Conservation (phyloP, 2,113 vertebrate species). For the Podarcis raffonei region DNA sequence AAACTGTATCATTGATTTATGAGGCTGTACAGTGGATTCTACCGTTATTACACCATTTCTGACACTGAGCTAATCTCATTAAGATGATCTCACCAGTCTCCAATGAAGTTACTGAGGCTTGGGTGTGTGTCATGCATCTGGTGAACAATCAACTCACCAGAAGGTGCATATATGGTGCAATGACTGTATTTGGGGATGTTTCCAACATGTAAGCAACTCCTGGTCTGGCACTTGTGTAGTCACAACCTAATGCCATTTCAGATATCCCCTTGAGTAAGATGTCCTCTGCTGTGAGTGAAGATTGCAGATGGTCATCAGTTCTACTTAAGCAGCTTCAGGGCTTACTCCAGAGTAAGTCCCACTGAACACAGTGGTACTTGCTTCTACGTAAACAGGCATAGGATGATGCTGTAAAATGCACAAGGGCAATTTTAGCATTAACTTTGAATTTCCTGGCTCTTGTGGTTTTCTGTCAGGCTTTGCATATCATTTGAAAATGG, state of each 20-base stretch:
- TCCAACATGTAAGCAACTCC: rapidly evolving
- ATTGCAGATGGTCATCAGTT: neutral
- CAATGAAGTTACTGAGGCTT: neutral
- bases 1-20: neutral
- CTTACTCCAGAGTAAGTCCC: neutral
- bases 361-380: neutral
- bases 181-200: neutral
- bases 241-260: neutral
- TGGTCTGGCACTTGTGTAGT: neutral
- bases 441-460: slow-evolving; percentile 58
- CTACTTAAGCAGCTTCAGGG: neutral
- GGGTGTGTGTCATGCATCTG: neutral
- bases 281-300: neutral
- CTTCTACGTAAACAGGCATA: neutral
- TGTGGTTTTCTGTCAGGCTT: slow-evolving; percentile 65
- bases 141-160: neutral
- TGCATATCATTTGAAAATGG: slow-evolving; percentile 29
- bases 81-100: neutral
- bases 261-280: neutral
- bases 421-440: slow-evolving; percentile 21
- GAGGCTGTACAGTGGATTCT: neutral
- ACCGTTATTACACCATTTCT: neutral
- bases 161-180: neutral
- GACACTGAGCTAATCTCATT: neutral
- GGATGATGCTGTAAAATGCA: slow-evolving; percentile 7